A percentile compares a stretch with the other conserved stretches of the same genome.
phyloP scores from a whole-genome alignment of 92 coral and sea anemone species.

The Siderastrea radians region DNA sequence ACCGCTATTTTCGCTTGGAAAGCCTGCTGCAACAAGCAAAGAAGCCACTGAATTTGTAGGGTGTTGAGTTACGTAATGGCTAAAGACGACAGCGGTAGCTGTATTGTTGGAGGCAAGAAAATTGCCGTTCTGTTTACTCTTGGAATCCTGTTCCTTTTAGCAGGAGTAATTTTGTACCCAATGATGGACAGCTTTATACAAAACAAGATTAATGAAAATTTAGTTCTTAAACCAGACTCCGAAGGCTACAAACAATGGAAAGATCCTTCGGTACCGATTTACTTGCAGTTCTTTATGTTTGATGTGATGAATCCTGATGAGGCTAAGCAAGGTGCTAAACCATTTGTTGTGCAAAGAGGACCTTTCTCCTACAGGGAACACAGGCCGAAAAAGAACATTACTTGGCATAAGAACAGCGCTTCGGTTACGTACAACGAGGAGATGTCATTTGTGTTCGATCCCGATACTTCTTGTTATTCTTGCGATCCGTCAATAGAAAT shows the following conservation, averaged over 20 bases:
- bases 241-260: constrained; percentile 79
- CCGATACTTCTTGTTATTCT: constrained; percentile 72
- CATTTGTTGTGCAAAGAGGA: constrained; percentile 79
- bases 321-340: constrained; percentile 65
- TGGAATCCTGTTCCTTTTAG: constrained; percentile 75
- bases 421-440: constrained; percentile 88
- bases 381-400: constrained; percentile 77
- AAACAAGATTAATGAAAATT: constrained; percentile 71
- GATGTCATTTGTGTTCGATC: constrained; percentile 84
- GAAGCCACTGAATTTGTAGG: neutral
- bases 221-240: constrained; percentile 81
- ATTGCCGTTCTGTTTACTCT: constrained; percentile 75
- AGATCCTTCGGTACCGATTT: constrained; percentile 82
- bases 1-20: neutral
- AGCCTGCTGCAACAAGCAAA: neutral
- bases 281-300: constrained; percentile 84
- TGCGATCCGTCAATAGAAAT: constrained; percentile 83
- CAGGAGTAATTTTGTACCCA: constrained; percentile 72
- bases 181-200: constrained; percentile 78
- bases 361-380: constrained; percentile 93
- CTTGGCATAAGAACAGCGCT: constrained; percentile 75
- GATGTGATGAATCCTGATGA: constrained; percentile 70
- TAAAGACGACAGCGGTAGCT: constrained; percentile 1
- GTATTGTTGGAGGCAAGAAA: constrained; percentile 80
- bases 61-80: neutral